These are phyloP conservation scores for Calonectris borealis DNA, from an alignment of 2,113 vertebrate species.

Conservation along the genomic window DNA sequence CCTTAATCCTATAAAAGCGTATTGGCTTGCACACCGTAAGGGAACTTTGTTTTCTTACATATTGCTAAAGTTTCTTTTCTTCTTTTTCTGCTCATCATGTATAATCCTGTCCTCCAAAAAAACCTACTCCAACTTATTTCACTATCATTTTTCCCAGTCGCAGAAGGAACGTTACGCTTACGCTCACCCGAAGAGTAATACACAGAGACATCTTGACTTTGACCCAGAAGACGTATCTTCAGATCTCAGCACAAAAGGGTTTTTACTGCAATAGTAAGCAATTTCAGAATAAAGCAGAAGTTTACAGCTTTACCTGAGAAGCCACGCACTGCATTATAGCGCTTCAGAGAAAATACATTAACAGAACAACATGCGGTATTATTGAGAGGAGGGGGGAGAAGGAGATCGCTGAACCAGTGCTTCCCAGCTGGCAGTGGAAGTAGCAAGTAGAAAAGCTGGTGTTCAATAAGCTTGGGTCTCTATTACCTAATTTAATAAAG, in stretches of 20 bases:
- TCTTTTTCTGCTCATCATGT: not conserved
- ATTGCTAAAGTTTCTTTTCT: not conserved
- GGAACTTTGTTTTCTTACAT: not conserved
- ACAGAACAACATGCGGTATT: accelerated
- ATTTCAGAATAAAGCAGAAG: not conserved
- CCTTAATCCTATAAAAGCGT: not conserved
- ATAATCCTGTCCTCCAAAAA: not conserved
- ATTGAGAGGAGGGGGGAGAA: not conserved
- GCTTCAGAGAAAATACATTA: not conserved
- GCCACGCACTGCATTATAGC: not conserved
- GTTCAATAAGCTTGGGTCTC: not conserved
- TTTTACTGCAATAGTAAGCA: conserved; percentile 19
- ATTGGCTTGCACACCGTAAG: not conserved
- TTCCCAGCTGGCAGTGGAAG: not conserved
- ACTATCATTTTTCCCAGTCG: not conserved
- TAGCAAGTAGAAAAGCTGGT: not conserved
- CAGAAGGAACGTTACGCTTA: not conserved
- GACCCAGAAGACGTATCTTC: not conserved
- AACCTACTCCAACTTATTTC: not conserved
- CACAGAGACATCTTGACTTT: not conserved
- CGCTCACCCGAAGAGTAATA: not conserved
- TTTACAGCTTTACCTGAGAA: not conserved
- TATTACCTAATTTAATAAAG: not conserved
- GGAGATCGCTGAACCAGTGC: not conserved
- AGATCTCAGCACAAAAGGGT: not conserved